phyloP scores from a whole-genome alignment of 2,797 vertebrate species.

The Sphenopsis melanotis region DNA sequence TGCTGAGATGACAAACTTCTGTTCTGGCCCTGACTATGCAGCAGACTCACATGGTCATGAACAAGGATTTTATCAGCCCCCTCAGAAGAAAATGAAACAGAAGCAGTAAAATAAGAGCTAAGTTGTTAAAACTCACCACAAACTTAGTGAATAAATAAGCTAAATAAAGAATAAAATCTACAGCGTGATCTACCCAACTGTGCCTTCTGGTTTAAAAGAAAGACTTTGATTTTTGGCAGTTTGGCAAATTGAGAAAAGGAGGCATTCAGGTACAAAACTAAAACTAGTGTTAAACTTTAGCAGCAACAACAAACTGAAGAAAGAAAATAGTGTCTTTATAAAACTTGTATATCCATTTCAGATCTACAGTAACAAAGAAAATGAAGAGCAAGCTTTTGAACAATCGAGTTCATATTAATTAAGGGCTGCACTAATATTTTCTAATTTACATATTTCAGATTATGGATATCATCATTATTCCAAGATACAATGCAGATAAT shows the following conservation, averaged over 20 bases:
- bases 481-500: neutral
- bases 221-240: neutral
- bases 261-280: neutral
- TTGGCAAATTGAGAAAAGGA: neutral
- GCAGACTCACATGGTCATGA: rapidly evolving
- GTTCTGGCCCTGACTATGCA: neutral
- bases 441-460: neutral
- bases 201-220: neutral
- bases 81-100: neutral
- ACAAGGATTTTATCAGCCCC: neutral
- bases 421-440: neutral
- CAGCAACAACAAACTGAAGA: neutral
- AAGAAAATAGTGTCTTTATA: neutral
- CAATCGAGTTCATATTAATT: neutral
- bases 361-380: neutral
- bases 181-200: neutral
- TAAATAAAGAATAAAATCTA: neutral
- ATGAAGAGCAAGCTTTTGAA: neutral
- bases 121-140: neutral
- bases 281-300: neutral
- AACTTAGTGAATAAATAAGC: neutral
- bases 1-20: neutral
- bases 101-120: neutral
- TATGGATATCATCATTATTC: neutral
- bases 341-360: neutral